Base-by-base conservation (phyloP, 1,140 invertebrate genomes). In the Nomia melanderi region DNA sequence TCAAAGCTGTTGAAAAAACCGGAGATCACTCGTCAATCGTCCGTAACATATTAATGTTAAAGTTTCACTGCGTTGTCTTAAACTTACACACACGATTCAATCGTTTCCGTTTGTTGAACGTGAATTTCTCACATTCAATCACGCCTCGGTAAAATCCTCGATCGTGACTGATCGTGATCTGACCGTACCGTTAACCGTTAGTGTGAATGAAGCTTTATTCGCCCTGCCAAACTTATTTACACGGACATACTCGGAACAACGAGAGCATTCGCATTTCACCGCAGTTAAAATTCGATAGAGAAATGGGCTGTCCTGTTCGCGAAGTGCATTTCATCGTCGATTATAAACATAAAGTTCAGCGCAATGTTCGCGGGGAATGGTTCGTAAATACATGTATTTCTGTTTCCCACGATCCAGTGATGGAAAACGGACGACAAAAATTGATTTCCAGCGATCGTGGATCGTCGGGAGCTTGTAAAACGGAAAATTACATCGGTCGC, bases 341-440 rank as follows among this genome's bases (percentile, higher is more conserved):
- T 60, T 27, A 23, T 31, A 44, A 71, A 23, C 36, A 59, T 20
- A 60, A 33, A 47, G 47, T 41, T 31, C 11, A 14, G 36, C 12
- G 4, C 17, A 47, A 41, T 12, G 25, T 44, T 70, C 31, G 23
- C 17, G 20, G 36, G 23, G n/a, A 59, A 12, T 17, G 41, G 12
- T 44, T 17, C 41, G 39, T 29, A 27, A 72, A 72, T 47, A n/a
- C n/a, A n/a, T n/a, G n/a, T n/a, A 36, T 72, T 50, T 72, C 29
- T n/a, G 31, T 72, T 60, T 71, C 20, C 20, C 6, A 23, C 31
- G 29, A 50, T 17, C 0, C 31, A 2, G 20, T 1, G 7, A 27
- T 27, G 50, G 5, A 23, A 23, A 11, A 2, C 25, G n/a, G 5
- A 20, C 12, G n/a, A 17, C 20, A 33, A 36, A 59, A 33, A 31